Base-by-base conservation (phyloP, 2,797 vertebrate species). In the Leucoraja ocellata region DNA sequence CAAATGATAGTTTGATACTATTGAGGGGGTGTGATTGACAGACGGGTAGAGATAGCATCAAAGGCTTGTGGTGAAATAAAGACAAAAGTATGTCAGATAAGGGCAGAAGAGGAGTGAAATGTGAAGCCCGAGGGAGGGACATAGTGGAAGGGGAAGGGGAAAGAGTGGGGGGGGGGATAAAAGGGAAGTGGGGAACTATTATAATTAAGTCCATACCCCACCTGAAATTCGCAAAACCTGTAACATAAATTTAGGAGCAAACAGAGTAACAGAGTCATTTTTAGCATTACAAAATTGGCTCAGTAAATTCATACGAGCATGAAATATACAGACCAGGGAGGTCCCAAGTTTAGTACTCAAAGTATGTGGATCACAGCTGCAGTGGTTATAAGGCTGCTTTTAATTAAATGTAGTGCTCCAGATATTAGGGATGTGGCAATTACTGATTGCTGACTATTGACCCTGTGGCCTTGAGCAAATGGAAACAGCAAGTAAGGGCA, bases 381-480 rank as follows among this genome's bases (percentile, higher is more conserved):
- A 86, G 54, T 88, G 61, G 7, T 88, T n/a, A 63, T 63, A 88
- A 88, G n/a, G 61, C 63, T 88, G 84, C 84, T 88, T 88, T n/a
- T 36, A 88, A 88, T 36, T 88, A 88, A 68, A 36, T 32, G 32
- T n/a, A 88, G n/a, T 63, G 11, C 61, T 65, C 58, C 61, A 25
- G 23, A 86, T 68, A 36, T 88, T 36, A 65, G 63, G 14, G 32
- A 88, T n/a, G 7, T 5, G 21, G 16, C 63, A 88, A 68, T 32
- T 36, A 68, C 63, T 88, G n/a, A 88, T 18, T 36, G 14, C n/a
- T 63, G 68, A 4, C 58, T n/a, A 32, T 86, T 63, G 83, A 86
- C 58, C 58, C 63, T 46, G n/a, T n/a, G 63, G n/a, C 61, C 32
- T 14, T 68, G 84, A 68, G 61, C 84, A 88, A 21, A 14, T 88